Evolutionary conservation across 1,140 invertebrate species (phyloP).

Genomic region (Drosophila rufa): DNA sequence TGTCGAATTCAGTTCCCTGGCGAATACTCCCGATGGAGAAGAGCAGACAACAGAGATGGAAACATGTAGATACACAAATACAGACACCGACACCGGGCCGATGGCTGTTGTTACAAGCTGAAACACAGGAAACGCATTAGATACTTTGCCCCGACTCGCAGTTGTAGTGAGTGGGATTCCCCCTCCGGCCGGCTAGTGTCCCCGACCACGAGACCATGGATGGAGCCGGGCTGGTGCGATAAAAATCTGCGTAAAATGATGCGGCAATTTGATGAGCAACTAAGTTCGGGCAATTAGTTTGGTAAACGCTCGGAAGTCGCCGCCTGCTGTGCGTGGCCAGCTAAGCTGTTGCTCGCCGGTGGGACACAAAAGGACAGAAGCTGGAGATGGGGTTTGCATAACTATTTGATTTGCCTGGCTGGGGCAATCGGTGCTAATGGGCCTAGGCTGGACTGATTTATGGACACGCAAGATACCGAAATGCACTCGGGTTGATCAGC

Average conservation of each 20-base stretch:
- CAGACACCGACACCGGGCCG: slow-evolving; percentile 40
- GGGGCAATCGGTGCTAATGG: slow-evolving; percentile 11
- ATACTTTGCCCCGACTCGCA: slow-evolving; percentile 47
- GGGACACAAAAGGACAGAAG: background rate
- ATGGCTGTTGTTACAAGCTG: slow-evolving; percentile 57
- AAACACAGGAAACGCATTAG: slow-evolving; percentile 81
- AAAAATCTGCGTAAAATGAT: slow-evolving; percentile 82
- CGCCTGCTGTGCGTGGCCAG: slow-evolving; percentile 30
- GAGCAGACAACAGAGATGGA: slow-evolving; percentile 36
- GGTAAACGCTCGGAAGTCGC: slow-evolving; percentile 44
- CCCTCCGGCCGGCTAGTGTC: slow-evolving; percentile 1
- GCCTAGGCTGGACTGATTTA: slow-evolving; percentile 26
- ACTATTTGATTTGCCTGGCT: background rate
- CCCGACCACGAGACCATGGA: background rate
- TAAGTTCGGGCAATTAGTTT: slow-evolving; percentile 78
- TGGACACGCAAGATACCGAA: slow-evolving; percentile 9
- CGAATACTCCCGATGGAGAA: background rate
- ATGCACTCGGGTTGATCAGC: slow-evolving; percentile 12
- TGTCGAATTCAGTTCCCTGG: background rate
- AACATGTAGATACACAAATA: slow-evolving; percentile 59
- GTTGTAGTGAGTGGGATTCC: slow-evolving; percentile 22
- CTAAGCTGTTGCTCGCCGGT: slow-evolving; percentile 46
- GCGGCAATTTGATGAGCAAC: slow-evolving; percentile 81
- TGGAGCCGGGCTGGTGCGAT: slow-evolving; percentile 44
- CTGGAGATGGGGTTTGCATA: background rate